Base-by-base conservation (phyloP, 2,888 invertebrate genomes). In the Napeogenes sylphis region DNA sequence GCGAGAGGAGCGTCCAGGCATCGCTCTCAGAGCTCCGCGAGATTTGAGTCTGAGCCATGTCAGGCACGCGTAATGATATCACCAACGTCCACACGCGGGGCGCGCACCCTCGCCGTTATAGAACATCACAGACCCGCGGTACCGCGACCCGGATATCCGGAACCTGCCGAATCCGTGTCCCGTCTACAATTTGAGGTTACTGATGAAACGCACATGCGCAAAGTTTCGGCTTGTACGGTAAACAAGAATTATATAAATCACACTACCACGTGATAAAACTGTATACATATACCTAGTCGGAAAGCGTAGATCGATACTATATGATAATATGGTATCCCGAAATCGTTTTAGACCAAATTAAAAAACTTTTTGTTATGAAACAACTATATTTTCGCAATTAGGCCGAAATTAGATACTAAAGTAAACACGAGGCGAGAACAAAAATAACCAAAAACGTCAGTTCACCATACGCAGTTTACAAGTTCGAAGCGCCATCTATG, bases 1-100 rank as follows among this genome's bases (percentile, higher is more conserved):
- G 93, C 82, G 97, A 94, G 81, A 97, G 92, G 79, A 97, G 93
- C 85, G 97, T 97, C 95, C 96, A 95, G 81, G 97, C 97, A 93
- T 97, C 97, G 92, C 94, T 95, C 92, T 95, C 95, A 80, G 94
- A 93, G 87, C 94, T 94, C 85, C 93, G 92, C 83, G 93, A 92
- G 90, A 93, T 93, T 90, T 93, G 92, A 88, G 94, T 93, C 93
- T 89, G 89, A 80, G 90, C 90, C 90, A 90, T 90, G 79, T 77
- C 84, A 77, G 82, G 78, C 83, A 79, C 69, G 70, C 76, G 79
- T 71, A 74, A 76, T 73, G 73, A 62, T 82, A 85, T 87, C 87
- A 87, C 83, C 87, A 85, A 82, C 80, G 82, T 80, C 80, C 84
- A 81, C 84, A 83, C 86, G 83, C 86, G 84, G 83, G 78, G 80